Evolutionary conservation across 2,888 invertebrate species (phyloP), one percentile per base, ranked within the genome.

Genomic region (Cerastis rubricosa): DNA sequence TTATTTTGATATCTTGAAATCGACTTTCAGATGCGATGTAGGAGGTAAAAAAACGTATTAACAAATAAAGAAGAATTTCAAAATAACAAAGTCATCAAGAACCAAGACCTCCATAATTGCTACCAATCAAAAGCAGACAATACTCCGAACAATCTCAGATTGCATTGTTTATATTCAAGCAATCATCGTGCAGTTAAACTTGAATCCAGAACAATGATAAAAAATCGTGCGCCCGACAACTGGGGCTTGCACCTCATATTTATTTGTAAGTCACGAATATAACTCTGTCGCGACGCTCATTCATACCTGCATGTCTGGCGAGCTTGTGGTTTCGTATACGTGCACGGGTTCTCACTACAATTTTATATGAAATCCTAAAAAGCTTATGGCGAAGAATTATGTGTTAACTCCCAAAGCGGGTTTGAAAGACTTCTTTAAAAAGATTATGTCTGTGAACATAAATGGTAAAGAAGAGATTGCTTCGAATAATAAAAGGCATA

Each of bases 211-310:
- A 77, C 70, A 77, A 81, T 76, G 69, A 84, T 49, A 70, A 85
- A 80, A 66, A 71, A 64, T 35, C 35, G 29, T 35, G 7, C 54
- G 73, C 61, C 74, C 72, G 71, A 70, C 54, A 80, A 88, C 63
- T 68, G 83, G 79, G 25, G 3, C 61, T 3, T 29, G 64, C 75
- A 85, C 87, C 83, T 75, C 29, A 75, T 74, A 87, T 80, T 76
- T 87, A 86, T 87, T 80, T 89, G 81, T 85, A 83, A 80, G 84
- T 81, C 88, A 90, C 87, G 88, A 89, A 88, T 89, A 87, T 85
- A 85, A 77, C 74, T 76, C 76, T 82, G 89, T 88, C 88, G 85
- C 83, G 83, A 67, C 74, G 84, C 72, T 82, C 91, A 91, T 91
- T 91, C 91, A 91, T 91, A 87, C 85, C 78, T 72, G 80, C 45